Evolutionary conservation across 2,888 invertebrate species (phyloP).

Genomic region (Eledone cirrhosa): DNA sequence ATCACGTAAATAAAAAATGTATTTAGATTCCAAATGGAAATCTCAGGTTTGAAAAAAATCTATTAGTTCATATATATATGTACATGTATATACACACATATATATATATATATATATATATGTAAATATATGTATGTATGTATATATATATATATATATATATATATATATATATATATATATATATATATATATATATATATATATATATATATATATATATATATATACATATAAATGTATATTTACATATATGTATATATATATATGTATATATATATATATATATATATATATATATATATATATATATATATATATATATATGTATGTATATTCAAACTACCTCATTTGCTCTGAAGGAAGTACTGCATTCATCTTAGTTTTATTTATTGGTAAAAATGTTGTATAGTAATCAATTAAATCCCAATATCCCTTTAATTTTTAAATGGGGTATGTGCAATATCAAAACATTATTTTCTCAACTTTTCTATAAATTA

Average conservation of each 20-base stretch:
- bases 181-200: neutral
- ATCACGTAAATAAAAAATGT: too few species aligned
- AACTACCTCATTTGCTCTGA: too few species aligned
- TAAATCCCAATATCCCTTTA: too few species aligned
- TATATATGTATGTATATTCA: neutral
- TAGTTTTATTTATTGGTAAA: too few species aligned
- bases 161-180: neutral
- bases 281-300: constrained; percentile 17
- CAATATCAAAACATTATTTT: too few species aligned
- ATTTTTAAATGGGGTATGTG: too few species aligned
- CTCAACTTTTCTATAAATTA: too few species aligned
- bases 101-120: neutral
- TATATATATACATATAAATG: neutral
- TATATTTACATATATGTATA: neutral
- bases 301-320: neutral
- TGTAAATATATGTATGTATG: neutral
- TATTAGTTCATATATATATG: neutral
- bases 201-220: neutral
- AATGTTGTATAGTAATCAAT: too few species aligned
- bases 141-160: neutral
- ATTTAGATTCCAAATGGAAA: too few species aligned
- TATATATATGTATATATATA: neutral
- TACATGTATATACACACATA: neutral
- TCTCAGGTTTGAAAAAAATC: too few species aligned
- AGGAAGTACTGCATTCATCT: too few species aligned